Evolutionary conservation across 1,140 invertebrate species (phyloP), one percentile per base, ranked within the genome.

Genomic region (Melanaphis sacchari): DNA sequence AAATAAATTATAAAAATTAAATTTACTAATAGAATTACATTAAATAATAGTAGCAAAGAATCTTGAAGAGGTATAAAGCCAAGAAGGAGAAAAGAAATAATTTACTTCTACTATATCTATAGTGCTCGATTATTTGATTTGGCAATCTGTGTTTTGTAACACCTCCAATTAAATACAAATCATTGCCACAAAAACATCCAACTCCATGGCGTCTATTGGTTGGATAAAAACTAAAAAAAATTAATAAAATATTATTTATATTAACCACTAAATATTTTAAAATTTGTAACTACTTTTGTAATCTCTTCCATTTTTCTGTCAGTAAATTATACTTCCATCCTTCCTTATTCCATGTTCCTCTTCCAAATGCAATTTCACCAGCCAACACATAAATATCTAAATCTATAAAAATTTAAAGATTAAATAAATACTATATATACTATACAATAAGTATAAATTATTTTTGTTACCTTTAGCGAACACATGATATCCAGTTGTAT

Each of bases 341-440:
- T 21, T 59, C 26, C 6, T 43, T 26, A 76, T 91, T 91, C 90
- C 90, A 91, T 3, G 11, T 18, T 40, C 54, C 90, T 91, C 40
- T 91, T 36, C 54, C 54, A 91, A n/a, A 91, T 40, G 54, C 24
- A 76, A 91, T 76, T 91, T 91, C 90, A n/a, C 90, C 90, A 91
- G 54, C 59, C 38, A 91, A 11, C 40, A 91, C 26, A 91, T 59
- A 91, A 41, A 91, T n/a, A 11, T 91, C 54, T 8, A 66, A 31
- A 11, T n/a, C 90, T 91, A 54, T 38, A 90, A 54, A 9, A 22
- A 41, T 90, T 1, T n/a, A n/a, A n/a, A 40, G n/a, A 21, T 38
- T 11, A 31, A 38, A 38, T 38, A 22, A 82, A 82, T 82, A 82
- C 18, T 18, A 82, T 82, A 21, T 24, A 38, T 21, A 82, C 8